These are phyloP conservation scores for Leptinotarsa peninsularis DNA, from an alignment of 2,888 invertebrate genomes.

Conservation along the genomic window DNA sequence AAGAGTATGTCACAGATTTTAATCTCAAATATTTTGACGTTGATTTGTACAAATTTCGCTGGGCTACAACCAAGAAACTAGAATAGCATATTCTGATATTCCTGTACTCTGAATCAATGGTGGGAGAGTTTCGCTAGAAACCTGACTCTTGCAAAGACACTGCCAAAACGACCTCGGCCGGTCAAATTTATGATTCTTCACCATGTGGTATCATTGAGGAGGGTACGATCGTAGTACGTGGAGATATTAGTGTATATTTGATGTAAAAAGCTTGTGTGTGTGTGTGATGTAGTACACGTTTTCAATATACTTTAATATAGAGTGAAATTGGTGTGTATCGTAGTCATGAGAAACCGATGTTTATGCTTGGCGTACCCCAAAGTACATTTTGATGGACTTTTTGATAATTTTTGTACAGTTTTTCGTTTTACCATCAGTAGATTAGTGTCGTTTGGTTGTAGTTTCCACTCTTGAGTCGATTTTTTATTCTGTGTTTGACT, in stretches of 20 bases:
- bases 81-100: background rate
- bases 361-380: slow-evolving; percentile 62
- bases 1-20: background rate
- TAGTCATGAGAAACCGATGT: slow-evolving; percentile 57
- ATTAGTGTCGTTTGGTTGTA: slow-evolving; percentile 41
- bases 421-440: slow-evolving; percentile 44
- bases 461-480: slow-evolving; percentile 35
- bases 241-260: slow-evolving; percentile 55
- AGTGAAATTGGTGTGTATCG: slow-evolving; percentile 47
- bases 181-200: slow-evolving; percentile 51
- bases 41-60: too few species aligned
- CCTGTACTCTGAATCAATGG: background rate
- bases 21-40: background rate
- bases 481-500: slow-evolving; percentile 43
- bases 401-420: slow-evolving; percentile 39
- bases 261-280: slow-evolving; percentile 60
- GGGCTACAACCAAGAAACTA: background rate
- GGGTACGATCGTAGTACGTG: slow-evolving; percentile 65
- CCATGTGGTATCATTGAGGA: slow-evolving; percentile 63
- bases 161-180: slow-evolving; percentile 61
- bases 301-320: slow-evolving; percentile 33
- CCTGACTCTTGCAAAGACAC: slow-evolving; percentile 36
- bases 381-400: slow-evolving; percentile 55
- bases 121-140: slow-evolving; percentile 17
- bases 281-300: slow-evolving; percentile 50